Evolutionary conservation across 2,888 invertebrate genomes (phyloP).

Genomic region (Liopterus haemorrhoidalis): DNA sequence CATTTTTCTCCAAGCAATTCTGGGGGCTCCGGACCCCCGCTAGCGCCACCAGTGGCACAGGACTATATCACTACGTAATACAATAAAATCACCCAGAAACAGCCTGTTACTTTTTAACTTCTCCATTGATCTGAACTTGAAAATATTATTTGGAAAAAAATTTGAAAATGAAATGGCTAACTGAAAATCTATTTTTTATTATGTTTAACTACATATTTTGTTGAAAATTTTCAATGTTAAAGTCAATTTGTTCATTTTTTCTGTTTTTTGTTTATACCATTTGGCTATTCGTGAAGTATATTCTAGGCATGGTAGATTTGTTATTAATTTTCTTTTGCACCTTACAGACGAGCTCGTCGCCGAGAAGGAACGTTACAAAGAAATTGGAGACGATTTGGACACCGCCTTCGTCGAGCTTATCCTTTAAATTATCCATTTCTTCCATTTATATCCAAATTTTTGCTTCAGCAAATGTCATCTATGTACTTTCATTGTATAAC

Average conservation of each 20-base stretch:
- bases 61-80: too few species aligned
- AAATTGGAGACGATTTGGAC: slow-evolving; percentile 99
- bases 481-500: background rate
- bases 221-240: too few species aligned
- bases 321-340: slow-evolving; percentile 39
- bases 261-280: slow-evolving; percentile 24
- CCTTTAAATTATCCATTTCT: slow-evolving; percentile 45
- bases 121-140: too few species aligned
- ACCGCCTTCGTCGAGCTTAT: slow-evolving; percentile 95
- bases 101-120: too few species aligned
- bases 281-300: background rate
- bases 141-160: too few species aligned
- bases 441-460: slow-evolving; percentile 12
- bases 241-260: slow-evolving; percentile 22
- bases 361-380: slow-evolving; percentile 99
- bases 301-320: too few species aligned
- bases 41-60: too few species aligned
- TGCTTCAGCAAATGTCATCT: slow-evolving; percentile 9
- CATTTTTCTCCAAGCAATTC: too few species aligned
- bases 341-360: slow-evolving; percentile 86
- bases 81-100: too few species aligned
- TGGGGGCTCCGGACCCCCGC: too few species aligned
- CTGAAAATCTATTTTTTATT: background rate
- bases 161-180: slow-evolving; percentile 1
- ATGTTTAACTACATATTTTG: background rate